Evolutionary conservation across 2,888 invertebrate species (phyloP).

Genomic region (Lathronympha strigana): DNA sequence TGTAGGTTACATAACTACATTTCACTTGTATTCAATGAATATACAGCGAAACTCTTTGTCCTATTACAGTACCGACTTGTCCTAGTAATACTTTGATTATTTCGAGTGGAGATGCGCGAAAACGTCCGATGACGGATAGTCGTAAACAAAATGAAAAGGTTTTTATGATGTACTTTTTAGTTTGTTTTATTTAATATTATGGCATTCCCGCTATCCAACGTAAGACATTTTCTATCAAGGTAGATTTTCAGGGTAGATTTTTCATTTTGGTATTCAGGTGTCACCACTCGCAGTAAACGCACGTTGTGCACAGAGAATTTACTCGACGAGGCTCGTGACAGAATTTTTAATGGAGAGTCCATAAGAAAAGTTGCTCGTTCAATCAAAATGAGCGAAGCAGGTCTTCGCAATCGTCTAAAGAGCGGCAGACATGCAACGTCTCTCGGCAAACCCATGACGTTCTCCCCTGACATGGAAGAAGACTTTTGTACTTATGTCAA

Average conservation of each 20-base stretch:
- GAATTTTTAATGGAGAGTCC: conserved; percentile 6
- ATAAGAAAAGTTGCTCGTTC: conserved; percentile 9
- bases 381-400: not conserved
- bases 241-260: not conserved
- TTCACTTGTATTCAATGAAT: no score
- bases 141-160: no score
- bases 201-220: no score
- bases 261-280: not conserved
- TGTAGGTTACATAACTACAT: no score
- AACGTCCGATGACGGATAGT: no score
- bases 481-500: conserved; percentile 3
- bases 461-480: conserved; percentile 14
- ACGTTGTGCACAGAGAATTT: conserved; percentile 2
- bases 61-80: no score
- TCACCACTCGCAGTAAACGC: not conserved
- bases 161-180: no score
- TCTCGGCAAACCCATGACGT: conserved; percentile 11
- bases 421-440: conserved; percentile 5
- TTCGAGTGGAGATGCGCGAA: no score
- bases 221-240: no score
- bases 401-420: conserved; percentile 9
- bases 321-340: conserved; percentile 9
- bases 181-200: no score
- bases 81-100: no score
- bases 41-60: no score